A percentile compares a stretch with the other conserved stretches of the same genome.
Evolutionary conservation across 2,113 vertebrate species (phyloP).

Genomic region (Desmodus rotundus): DNA sequence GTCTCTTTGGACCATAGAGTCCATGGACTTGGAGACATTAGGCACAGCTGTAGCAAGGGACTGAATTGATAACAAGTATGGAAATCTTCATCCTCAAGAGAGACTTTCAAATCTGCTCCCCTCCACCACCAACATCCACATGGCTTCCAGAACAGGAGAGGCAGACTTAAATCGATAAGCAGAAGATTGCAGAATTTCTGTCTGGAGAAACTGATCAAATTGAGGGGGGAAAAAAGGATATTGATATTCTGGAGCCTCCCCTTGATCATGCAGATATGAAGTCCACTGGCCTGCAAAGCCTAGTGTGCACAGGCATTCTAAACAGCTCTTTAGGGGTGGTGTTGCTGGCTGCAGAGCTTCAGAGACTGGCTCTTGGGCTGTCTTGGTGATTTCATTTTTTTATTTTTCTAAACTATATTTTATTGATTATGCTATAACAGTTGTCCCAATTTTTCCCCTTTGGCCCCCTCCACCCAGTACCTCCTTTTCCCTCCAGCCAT

Average conservation of each 20-base stretch:
- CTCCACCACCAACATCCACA: background rate
- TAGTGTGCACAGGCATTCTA: background rate
- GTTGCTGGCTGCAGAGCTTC: background rate
- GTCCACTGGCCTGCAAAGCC: background rate
- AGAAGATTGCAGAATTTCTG: background rate
- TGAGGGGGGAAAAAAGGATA: background rate
- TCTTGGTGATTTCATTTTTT: background rate
- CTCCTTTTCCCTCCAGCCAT: no score
- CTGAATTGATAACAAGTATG: background rate
- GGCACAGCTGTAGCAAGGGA: background rate
- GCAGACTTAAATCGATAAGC: background rate
- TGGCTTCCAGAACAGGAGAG: background rate
- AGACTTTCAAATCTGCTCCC: background rate
- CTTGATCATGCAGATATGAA: background rate
- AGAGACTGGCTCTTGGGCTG: background rate
- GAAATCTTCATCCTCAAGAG: background rate
- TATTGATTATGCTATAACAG: no score
- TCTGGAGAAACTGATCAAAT: background rate
- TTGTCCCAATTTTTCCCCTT: no score
- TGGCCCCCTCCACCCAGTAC: no score
- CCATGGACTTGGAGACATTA: background rate
- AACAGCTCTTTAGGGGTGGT: background rate
- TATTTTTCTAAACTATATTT: no score
- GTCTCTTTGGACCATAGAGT: background rate
- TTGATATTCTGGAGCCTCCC: background rate